Conservation (phyloP, 2,113 vertebrate genomes). For the Pelodiscus sinensis region DNA sequence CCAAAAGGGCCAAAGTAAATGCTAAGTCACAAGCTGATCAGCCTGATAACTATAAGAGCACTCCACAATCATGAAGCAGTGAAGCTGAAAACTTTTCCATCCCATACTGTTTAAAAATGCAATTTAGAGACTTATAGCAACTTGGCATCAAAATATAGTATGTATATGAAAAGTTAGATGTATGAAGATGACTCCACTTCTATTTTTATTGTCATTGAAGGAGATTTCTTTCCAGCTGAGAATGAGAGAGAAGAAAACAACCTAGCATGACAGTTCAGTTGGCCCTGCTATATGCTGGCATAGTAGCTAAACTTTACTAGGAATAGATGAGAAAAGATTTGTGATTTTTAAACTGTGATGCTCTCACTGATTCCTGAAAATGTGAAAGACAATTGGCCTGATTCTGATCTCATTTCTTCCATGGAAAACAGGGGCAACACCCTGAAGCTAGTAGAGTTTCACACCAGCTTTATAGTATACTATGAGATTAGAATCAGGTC, state of each 20-base stretch:
- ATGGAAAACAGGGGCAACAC: background rate
- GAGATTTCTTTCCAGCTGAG: background rate
- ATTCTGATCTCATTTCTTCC: background rate
- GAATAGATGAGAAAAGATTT: background rate
- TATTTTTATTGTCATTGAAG: background rate
- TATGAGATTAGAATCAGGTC: background rate
- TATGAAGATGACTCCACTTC: background rate
- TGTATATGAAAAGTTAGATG: background rate
- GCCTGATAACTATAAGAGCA: constrained; percentile 10
- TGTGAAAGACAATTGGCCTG: background rate
- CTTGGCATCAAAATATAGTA: background rate
- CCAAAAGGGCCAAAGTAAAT: constrained; percentile 39
- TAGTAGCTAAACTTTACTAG: background rate
- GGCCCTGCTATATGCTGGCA: background rate
- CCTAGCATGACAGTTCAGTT: background rate
- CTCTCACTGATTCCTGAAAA: background rate
- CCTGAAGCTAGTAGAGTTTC: background rate
- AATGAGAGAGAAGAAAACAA: background rate
- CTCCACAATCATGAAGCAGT: background rate
- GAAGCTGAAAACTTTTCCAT: background rate
- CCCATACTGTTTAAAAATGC: background rate
- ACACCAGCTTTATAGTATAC: background rate
- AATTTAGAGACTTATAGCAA: constrained; percentile 1
- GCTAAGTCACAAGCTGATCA: constrained; percentile 44
- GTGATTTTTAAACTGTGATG: background rate